Base-by-base conservation (phyloP, 2,113 vertebrate genomes). In the Copsychus sechellarum region DNA sequence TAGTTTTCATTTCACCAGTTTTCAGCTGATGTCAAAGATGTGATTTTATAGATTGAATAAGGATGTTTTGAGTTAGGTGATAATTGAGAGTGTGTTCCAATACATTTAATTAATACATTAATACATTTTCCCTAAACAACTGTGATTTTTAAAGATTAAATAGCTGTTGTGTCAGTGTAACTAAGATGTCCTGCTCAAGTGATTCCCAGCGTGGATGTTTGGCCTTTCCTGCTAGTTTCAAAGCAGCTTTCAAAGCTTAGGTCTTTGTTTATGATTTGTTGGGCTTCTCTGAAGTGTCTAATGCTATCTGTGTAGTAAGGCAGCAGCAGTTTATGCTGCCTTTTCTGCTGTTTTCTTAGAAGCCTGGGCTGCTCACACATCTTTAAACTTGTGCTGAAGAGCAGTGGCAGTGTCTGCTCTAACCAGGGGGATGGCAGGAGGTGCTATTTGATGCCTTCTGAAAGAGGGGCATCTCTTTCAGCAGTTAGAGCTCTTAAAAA, bases 381-480 rank as follows among this genome's bases (percentile, higher is more conserved):
- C 38, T 88, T 81, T 40, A 28, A 54, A 38, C 47, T 34, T 67
- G 9, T 62, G 18, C 14, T 43, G 43, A 38, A 43, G 36, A 54
- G 2, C 33, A 15, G 16, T 43, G 54, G 16, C 17, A 3, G 53
- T 53, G 50, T 42, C n/a, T 66, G 28, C 71, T 67, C 14, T 31
- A 13, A 28, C 12, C 8, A 5, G 28, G 34, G 54, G 24, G 1
- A 1, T 5, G 36, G n/a, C 61, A 33, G 21, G 12, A 15, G 6
- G 1, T 58, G 4, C 16, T 5, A n/a, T 12, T 1, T 13, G 6
- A 0, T 25, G 38, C 8, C 17, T 58, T 40, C 33, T 19, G 23
- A 60, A 50, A 21, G 54, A 61, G 40, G 38, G 38, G 38, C 38
- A 38, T 38, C 38, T 38, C 38, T 38, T 38, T 38, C 38, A 38